These are phyloP conservation scores for Marisa cornuarietis DNA, from an alignment of 1,140 invertebrate genomes.

Conservation along the genomic window DNA sequence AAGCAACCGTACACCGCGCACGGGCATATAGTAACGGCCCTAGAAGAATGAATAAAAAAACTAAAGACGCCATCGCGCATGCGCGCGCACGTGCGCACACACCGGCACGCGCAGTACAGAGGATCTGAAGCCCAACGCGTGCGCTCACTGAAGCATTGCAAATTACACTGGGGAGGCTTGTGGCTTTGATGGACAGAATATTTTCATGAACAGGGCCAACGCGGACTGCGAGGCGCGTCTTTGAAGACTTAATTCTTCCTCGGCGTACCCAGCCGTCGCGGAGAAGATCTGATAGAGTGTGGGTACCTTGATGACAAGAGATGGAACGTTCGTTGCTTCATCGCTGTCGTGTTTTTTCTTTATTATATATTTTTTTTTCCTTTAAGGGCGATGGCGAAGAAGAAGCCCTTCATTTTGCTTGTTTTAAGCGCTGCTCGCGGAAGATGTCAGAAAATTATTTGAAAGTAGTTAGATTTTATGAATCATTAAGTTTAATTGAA, in stretches of 20 bases:
- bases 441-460: too few species aligned
- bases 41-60: too few species aligned
- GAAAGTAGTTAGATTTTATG: constrained; percentile 3
- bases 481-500: constrained; percentile 7
- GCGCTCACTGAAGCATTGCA: constrained; percentile 9
- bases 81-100: too few species aligned
- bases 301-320: constrained; percentile 11
- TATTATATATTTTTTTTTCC: not conserved
- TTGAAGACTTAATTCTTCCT: constrained; percentile 22
- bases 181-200: constrained; percentile 20
- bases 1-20: too few species aligned
- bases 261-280: not conserved
- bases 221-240: not conserved
- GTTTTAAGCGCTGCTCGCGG: not conserved
- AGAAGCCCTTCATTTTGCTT: not conserved
- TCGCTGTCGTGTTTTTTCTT: not conserved
- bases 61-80: too few species aligned
- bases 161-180: constrained; percentile 6
- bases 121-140: too few species aligned
- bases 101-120: too few species aligned
- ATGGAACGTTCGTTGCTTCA: not conserved
- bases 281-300: not conserved
- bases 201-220: constrained; percentile 11
- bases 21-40: too few species aligned
- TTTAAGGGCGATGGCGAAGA: not conserved